Conservation (phyloP, 2,113 vertebrate species). For the Syngnathoides biaculeatus region DNA sequence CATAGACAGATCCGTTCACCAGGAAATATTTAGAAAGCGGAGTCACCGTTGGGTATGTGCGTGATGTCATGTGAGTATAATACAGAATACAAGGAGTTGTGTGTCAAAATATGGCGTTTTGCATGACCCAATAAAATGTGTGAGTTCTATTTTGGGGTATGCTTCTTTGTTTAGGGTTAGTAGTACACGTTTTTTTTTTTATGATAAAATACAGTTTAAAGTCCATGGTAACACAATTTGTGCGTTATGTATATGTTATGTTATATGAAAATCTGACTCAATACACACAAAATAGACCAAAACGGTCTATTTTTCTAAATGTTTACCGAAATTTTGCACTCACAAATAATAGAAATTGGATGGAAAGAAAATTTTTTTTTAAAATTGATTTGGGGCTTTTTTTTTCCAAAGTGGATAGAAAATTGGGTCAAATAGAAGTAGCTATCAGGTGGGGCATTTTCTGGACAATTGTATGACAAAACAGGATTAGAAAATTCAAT, state of each 20-base stretch:
- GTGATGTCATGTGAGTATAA: not conserved
- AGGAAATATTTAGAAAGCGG: conserved; percentile 27
- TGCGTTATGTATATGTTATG: not conserved
- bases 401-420: too few relatives aligned
- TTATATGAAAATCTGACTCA: not conserved
- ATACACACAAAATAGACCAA: not conserved
- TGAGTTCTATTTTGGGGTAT: not conserved
- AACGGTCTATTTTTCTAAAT: too few relatives aligned
- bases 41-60: conserved; percentile 31
- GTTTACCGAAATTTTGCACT: too few relatives aligned
- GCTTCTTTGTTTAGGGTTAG: not conserved
- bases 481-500: too few relatives aligned
- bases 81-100: not conserved
- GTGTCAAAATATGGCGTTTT: not conserved
- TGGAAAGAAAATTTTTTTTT: too few relatives aligned
- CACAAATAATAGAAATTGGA: too few relatives aligned
- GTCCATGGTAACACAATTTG: not conserved
- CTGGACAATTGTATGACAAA: too few relatives aligned
- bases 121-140: not conserved
- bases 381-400: too few relatives aligned
- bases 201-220: not conserved
- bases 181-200: not conserved
- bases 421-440: too few relatives aligned
- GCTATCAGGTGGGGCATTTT: too few relatives aligned
- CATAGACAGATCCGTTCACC: conserved; percentile 38